Evolutionary conservation across 2,797 vertebrate species (phyloP).

Genomic region (Urophycis tenuis): DNA sequence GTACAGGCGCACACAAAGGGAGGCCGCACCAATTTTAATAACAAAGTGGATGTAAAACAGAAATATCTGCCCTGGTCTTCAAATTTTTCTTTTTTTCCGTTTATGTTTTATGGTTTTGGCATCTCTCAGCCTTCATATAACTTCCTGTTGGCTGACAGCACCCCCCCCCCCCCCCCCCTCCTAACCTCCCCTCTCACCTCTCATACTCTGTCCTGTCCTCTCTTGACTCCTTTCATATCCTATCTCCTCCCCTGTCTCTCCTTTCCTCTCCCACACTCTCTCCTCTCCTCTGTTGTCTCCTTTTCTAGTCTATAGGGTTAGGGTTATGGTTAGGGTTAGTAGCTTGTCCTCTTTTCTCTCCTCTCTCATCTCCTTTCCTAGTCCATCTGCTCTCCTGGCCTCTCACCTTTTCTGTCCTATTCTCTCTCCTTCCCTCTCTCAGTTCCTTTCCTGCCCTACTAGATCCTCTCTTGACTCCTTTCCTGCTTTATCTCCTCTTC

Average conservation of each 20-base stretch:
- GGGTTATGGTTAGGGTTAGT: too few species aligned
- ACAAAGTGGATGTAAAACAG: conserved; percentile 3
- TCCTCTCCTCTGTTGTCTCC: not conserved
- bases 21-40: not conserved
- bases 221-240: not conserved
- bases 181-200: not conserved
- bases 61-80: conserved; percentile 19
- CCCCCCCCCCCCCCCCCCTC: not conserved
- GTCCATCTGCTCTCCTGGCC: not conserved
- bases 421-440: conserved; percentile 10
- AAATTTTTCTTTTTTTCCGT: conserved; percentile 16
- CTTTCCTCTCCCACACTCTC: not conserved
- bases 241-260: too few species aligned
- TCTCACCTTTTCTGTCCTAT: not conserved
- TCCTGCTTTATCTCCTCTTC: not conserved
- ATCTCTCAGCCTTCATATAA: not conserved
- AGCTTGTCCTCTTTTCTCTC: conserved; percentile 9
- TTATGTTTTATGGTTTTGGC: conserved; percentile 4
- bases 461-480: not conserved
- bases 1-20: not conserved
- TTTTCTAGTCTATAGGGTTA: not conserved
- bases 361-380: conserved; percentile 1
- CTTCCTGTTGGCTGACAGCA: not conserved
- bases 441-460: not conserved
- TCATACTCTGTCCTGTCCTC: not conserved